phyloP scores from a whole-genome alignment of 2,888 invertebrate genomes.

The Caenorhabditis virilis region DNA sequence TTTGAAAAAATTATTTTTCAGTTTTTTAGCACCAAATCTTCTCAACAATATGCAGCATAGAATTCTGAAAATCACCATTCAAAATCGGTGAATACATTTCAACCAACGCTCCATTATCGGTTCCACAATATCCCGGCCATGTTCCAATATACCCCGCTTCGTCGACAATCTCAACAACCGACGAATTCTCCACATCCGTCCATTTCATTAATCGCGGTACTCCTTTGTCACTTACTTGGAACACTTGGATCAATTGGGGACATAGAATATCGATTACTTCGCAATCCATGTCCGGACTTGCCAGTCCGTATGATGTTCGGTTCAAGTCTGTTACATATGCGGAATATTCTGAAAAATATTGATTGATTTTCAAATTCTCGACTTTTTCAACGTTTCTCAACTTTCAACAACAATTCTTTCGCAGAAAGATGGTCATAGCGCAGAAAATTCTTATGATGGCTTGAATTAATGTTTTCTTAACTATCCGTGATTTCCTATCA shows the following conservation, averaged over 20 bases:
- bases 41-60: too few species aligned
- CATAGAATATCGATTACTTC: constrained; percentile 32
- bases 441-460: neutral
- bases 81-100: constrained; percentile 28
- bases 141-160: constrained; percentile 30
- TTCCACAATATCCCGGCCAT: constrained; percentile 41
- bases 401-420: too few species aligned
- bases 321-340: neutral
- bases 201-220: constrained; percentile 13
- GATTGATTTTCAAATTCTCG: neutral
- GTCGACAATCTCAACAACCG: constrained; percentile 26
- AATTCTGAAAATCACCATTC: neutral
- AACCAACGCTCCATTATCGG: constrained; percentile 24
- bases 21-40: too few species aligned
- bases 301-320: constrained; percentile 13
- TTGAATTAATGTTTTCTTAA: too few species aligned
- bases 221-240: constrained; percentile 24
- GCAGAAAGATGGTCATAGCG: neutral
- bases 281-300: constrained; percentile 25
- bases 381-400: too few species aligned
- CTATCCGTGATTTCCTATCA: too few species aligned
- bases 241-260: constrained; percentile 24
- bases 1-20: neutral
- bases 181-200: constrained; percentile 16
- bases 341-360: constrained; percentile 3